Conservation (phyloP, 2,888 invertebrate genomes). For the Aleiodes leptofemur region DNA sequence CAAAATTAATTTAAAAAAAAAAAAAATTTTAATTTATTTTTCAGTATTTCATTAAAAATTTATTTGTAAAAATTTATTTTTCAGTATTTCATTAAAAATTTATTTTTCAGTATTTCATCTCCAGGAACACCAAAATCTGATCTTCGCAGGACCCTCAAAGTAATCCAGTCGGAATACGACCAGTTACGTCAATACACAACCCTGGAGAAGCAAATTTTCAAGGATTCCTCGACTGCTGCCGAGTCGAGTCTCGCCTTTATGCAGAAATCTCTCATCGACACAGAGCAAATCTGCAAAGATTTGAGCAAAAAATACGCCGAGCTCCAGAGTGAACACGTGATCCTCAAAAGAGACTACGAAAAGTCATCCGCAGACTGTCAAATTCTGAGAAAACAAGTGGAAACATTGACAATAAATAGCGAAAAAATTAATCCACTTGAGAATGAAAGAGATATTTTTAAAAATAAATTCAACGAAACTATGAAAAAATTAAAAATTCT, state of each 20-base stretch:
- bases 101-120: conserved; percentile 50
- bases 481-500: conserved; percentile 55
- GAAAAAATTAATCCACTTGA: conserved; percentile 49
- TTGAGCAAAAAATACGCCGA: conserved; percentile 56
- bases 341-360: conserved; percentile 2
- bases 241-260: conserved; percentile 45
- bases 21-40: too few species aligned
- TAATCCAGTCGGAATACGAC: conserved; percentile 77
- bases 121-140: conserved; percentile 68
- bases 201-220: conserved; percentile 78
- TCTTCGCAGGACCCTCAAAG: conserved; percentile 66
- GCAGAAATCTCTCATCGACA: conserved; percentile 52
- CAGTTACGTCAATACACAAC: conserved; percentile 79
- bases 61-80: neutral
- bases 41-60: conserved; percentile 50
- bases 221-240: conserved; percentile 65
- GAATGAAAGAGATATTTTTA: conserved; percentile 50
- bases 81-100: conserved; percentile 45
- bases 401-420: conserved; percentile 47
- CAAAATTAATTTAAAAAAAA: neutral
- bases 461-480: conserved; percentile 47
- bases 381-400: conserved; percentile 47
- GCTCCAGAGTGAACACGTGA: conserved; percentile 50
- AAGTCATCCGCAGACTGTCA: conserved; percentile 14
- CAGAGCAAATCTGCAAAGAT: conserved; percentile 51